Base-by-base conservation (phyloP, 64 coral and sea anemone species). In the Orbicella faveolata region DNA sequence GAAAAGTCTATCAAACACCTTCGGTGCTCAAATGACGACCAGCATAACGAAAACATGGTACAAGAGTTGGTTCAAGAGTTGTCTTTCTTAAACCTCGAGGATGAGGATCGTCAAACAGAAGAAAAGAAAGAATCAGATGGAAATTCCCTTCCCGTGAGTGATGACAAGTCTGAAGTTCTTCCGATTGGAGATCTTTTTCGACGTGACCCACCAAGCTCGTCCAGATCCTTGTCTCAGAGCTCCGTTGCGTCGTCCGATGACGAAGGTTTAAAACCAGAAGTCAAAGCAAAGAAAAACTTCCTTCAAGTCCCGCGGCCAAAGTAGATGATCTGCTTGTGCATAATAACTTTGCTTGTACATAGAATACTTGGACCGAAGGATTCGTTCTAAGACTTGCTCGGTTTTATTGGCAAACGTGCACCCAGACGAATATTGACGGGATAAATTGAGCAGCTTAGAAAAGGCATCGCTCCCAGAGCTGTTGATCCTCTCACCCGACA, bases 121-220 rank as follows among this genome's bases (percentile, higher is more conserved):
- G 84, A 64, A 18, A 17, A 61, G 20, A 30, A 73, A 78, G 39
- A 20, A 73, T 39, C 65, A 16, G 61, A 1, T 7, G 41, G 44
- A 53, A 72, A 52, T 48, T 41, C 34, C 6, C 55, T 25, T 62
- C 14, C 82, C 5, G 65, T 33, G 2, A 25, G 11, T 26, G 65
- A 53, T 9, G 54, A 36, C 18, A 64, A 59, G 5, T 36, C 8
- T 12, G 80, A 63, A 51, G 48, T 44, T 41, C 63, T 92, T 18
- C 80, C 90, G 14, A 79, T 92, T 79, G 83, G 84, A 15, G 77
- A 87, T n/a, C 51, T 92, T 10, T 92, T 92, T 44, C 83, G 90
- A 44, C 74, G 61, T 14, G 87, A 63, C 15, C 39, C 87, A 19
- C 16, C 18, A 16, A 52, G 63, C 14, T 41, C 39, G 0, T 62